Evolutionary conservation across 2,113 vertebrate genomes (phyloP).

Genomic region (Rafetus swinhoei): DNA sequence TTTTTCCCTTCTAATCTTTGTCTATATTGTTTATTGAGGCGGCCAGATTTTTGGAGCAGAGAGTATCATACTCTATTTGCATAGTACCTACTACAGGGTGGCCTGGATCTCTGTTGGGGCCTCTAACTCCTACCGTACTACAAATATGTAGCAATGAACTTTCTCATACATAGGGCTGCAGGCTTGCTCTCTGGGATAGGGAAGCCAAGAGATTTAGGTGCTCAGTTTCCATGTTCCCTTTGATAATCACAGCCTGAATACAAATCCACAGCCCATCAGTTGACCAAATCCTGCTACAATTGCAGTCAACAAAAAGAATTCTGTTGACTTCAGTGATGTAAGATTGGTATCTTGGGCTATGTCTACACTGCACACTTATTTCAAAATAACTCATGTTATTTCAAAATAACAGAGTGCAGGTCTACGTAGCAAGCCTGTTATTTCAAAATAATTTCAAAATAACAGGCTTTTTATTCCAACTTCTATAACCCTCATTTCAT

Average conservation of each 20-base stretch:
- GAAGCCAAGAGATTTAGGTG: not conserved
- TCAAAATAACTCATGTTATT: no score
- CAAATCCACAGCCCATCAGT: not conserved
- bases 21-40: not conserved
- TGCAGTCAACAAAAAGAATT: not conserved
- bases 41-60: not conserved
- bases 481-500: no score
- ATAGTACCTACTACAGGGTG: not conserved
- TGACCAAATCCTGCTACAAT: conserved; percentile 1
- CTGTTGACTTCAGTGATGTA: conserved; percentile 22
- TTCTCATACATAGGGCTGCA: fast-evolving
- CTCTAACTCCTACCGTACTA: not conserved
- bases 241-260: conserved; percentile 7
- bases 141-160: conserved; percentile 26
- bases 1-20: not conserved
- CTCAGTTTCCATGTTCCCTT: not conserved
- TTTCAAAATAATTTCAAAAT: no score
- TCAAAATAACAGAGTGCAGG: no score
- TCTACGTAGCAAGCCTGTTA: no score
- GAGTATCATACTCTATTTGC: not conserved
- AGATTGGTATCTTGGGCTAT: not conserved
- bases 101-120: not conserved
- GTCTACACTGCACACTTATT: no score
- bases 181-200: conserved; percentile 8
- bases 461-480: no score